These are phyloP conservation scores for Thalassarche chlororhynchos DNA, from an alignment of 2,113 vertebrate genomes.

Conservation along the genomic window DNA sequence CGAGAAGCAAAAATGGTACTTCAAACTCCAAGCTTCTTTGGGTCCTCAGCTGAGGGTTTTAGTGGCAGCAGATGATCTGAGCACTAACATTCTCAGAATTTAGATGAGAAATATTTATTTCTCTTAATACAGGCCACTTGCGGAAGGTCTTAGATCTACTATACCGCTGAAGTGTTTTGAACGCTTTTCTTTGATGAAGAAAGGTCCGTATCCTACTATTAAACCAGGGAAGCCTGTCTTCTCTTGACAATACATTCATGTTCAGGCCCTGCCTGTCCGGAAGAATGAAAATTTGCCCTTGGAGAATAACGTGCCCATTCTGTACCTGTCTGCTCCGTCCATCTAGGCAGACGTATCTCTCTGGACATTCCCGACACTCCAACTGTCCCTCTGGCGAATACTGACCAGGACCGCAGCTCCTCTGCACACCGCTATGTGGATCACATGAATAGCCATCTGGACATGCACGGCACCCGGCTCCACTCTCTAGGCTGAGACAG, in stretches of 20 bases:
- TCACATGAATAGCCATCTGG: slow-evolving; percentile 84
- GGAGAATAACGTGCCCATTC: rapidly evolving
- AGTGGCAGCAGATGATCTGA: background rate
- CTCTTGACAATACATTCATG: too few relatives aligned
- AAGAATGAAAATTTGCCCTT: background rate
- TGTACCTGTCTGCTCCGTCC: slow-evolving; percentile 75
- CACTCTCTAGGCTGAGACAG: slow-evolving; percentile 78
- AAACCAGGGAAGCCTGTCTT: background rate
- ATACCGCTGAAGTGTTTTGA: background rate
- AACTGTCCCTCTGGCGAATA: slow-evolving; percentile 79
- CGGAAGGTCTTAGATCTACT: background rate
- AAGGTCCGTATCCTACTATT: background rate
- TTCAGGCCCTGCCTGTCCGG: background rate
- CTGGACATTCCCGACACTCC: slow-evolving; percentile 78
- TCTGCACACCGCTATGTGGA: slow-evolving; percentile 45
- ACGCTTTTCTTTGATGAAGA: background rate
- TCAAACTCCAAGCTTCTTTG: background rate
- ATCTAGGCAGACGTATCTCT: slow-evolving; percentile 74
- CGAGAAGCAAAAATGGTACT: background rate
- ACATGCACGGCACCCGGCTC: slow-evolving; percentile 78
- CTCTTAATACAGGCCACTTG: background rate
- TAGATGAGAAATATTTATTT: background rate
- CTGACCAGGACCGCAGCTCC: slow-evolving; percentile 76
- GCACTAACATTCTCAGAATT: background rate
- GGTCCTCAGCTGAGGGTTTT: background rate